Evolutionary conservation across 2,888 invertebrate species (phyloP).

Genomic region (Lasioglossum figueresi): DNA sequence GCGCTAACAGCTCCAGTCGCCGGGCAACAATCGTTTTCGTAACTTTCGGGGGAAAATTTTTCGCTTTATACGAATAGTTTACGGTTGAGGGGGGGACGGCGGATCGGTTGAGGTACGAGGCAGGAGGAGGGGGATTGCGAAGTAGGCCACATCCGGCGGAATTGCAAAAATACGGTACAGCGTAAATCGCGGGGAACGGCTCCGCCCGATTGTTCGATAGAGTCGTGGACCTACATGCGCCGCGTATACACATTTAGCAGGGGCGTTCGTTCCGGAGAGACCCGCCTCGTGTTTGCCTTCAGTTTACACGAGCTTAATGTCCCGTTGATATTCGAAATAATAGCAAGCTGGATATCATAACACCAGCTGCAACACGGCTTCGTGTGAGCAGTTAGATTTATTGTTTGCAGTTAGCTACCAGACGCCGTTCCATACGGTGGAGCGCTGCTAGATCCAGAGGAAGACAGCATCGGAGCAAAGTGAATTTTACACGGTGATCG

Average conservation of each 20-base stretch:
- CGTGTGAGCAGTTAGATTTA: constrained; percentile 55
- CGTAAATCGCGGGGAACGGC: constrained; percentile 29
- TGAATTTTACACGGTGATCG: background rate
- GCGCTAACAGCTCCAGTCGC: constrained; percentile 21
- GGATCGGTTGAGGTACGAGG: background rate
- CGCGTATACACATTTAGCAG: constrained; percentile 56
- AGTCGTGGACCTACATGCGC: constrained; percentile 42
- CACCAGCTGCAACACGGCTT: constrained; percentile 32
- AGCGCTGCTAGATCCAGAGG: background rate
- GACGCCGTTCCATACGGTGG: background rate
- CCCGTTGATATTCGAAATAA: constrained; percentile 75
- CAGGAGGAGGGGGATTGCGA: background rate
- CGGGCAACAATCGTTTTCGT: constrained; percentile 21
- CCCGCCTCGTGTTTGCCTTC: constrained; percentile 43
- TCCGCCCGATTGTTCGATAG: constrained; percentile 38
- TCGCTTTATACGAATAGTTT: constrained; percentile 18
- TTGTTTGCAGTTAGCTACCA: constrained; percentile 34
- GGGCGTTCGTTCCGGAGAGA: constrained; percentile 3
- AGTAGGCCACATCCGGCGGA: constrained; percentile 19
- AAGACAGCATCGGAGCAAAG: background rate
- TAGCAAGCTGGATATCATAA: constrained; percentile 51
- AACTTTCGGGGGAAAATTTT: constrained; percentile 7
- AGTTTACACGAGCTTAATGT: constrained; percentile 67
- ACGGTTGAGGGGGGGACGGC: background rate
- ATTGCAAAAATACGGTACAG: constrained; percentile 8